Conservation (phyloP, 64 coral and sea anemone genomes). For the Anthopleura sola region DNA sequence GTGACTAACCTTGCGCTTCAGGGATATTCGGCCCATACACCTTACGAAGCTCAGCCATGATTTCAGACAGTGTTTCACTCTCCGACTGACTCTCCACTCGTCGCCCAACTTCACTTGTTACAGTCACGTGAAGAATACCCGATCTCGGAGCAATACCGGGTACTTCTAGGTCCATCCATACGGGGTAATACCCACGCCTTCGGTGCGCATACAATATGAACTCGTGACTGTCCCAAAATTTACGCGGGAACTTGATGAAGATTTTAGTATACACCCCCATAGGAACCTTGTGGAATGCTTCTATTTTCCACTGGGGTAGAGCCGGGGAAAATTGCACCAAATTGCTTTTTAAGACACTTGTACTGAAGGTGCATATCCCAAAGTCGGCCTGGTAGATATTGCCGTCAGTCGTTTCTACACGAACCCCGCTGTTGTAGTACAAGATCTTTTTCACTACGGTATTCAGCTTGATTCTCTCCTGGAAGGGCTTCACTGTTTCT, state of each 20-base stretch:
- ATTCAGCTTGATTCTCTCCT: constrained; percentile 35
- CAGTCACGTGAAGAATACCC: constrained; percentile 47
- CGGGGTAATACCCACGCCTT: constrained; percentile 59
- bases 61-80: constrained; percentile 40
- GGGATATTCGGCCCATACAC: constrained; percentile 51
- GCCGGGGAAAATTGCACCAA: constrained; percentile 28
- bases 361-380: constrained; percentile 59
- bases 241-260: constrained; percentile 73
- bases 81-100: constrained; percentile 45
- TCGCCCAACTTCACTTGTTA: constrained; percentile 26
- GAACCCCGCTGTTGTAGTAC: constrained; percentile 16
- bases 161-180: constrained; percentile 78
- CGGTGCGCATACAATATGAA: constrained; percentile 64
- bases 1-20: constrained; percentile 33
- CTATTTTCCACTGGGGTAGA: constrained; percentile 64
- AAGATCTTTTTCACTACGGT: constrained; percentile 38
- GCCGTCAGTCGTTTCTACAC: constrained; percentile 15
- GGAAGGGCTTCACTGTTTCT: constrained; percentile 39
- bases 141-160: constrained; percentile 39
- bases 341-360: constrained; percentile 46
- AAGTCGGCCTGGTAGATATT: constrained; percentile 29
- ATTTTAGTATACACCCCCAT: constrained; percentile 62
- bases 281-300: constrained; percentile 60
- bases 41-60: constrained; percentile 52
- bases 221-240: constrained; percentile 75